phyloP scores from a whole-genome alignment of 2,797 vertebrate genomes.

The Garrulus glandarius region DNA sequence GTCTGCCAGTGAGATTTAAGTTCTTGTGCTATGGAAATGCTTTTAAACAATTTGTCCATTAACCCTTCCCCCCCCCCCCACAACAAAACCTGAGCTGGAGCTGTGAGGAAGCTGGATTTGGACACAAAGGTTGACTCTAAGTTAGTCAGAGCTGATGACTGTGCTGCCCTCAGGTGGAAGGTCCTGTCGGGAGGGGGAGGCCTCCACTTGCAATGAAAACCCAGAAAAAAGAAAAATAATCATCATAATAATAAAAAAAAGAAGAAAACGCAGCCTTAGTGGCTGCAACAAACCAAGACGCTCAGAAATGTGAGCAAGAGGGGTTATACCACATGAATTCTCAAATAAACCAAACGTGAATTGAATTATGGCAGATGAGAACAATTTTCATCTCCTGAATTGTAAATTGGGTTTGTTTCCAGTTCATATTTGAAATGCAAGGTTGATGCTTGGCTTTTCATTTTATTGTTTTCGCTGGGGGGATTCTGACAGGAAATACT shows the following conservation, averaged over 20 bases:
- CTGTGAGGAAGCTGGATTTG: background rate
- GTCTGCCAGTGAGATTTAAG: background rate
- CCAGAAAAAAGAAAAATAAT: background rate
- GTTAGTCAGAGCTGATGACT: background rate
- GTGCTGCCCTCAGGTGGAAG: slow-evolving; percentile 63
- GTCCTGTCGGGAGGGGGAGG: background rate
- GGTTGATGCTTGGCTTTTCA: background rate
- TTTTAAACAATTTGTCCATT: background rate
- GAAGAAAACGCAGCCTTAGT: background rate
- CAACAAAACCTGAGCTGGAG: slow-evolving; percentile 27
- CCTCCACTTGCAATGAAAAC: background rate
- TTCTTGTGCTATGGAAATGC: background rate
- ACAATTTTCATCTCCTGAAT: slow-evolving; percentile 11
- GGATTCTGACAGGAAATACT: background rate
- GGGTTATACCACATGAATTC: background rate
- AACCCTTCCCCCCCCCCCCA: background rate
- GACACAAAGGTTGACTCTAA: background rate
- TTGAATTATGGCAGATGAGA: slow-evolving; percentile 40
- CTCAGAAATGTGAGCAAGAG: slow-evolving; percentile 23
- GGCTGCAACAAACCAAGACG: background rate
- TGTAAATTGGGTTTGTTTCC: slow-evolving; percentile 37
- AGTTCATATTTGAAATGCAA: slow-evolving; percentile 9
- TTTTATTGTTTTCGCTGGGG: slow-evolving; percentile 22
- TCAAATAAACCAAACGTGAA: slow-evolving; percentile 44
- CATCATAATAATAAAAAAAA: background rate